These are phyloP conservation scores for Apotomis turbidana DNA, from an alignment of 2,888 invertebrate genomes.

Conservation along the genomic window DNA sequence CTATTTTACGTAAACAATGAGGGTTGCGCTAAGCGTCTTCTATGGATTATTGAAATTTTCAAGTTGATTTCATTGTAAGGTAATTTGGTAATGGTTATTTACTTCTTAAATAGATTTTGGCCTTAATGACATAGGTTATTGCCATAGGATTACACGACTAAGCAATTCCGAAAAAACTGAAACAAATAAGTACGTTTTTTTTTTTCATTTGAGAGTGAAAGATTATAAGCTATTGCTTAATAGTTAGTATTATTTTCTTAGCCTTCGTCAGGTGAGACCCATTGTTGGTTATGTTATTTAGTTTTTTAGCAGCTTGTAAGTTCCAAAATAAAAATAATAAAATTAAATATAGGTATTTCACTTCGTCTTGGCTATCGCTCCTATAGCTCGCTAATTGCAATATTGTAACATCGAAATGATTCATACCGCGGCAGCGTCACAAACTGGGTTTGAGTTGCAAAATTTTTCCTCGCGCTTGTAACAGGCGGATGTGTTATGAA, in stretches of 20 bases:
- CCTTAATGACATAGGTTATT: not conserved
- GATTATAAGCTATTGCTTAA: too few relatives aligned
- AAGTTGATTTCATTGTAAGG: not conserved
- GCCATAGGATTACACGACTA: not conserved
- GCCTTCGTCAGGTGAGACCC: too few relatives aligned
- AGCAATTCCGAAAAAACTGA: not conserved
- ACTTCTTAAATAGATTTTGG: not conserved
- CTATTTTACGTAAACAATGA: not conserved
- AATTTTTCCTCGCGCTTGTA: not conserved
- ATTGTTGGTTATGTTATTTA: too few relatives aligned
- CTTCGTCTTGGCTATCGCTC: too few relatives aligned
- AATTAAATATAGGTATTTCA: too few relatives aligned
- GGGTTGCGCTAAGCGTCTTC: not conserved
- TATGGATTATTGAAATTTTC: not conserved
- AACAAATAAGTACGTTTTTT: too few relatives aligned
- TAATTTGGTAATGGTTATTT: not conserved
- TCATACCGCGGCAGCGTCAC: not conserved
- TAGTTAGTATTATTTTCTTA: too few relatives aligned
- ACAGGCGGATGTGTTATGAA: conserved; percentile 12
- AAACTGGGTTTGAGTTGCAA: not conserved
- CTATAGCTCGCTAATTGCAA: too few relatives aligned
- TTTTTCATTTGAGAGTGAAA: too few relatives aligned
- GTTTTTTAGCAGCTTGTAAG: too few relatives aligned
- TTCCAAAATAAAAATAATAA: too few relatives aligned
- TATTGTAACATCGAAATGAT: not conserved